These are phyloP conservation scores for Nycteola revayana DNA, from an alignment of 2,888 invertebrate species.

Conservation along the genomic window DNA sequence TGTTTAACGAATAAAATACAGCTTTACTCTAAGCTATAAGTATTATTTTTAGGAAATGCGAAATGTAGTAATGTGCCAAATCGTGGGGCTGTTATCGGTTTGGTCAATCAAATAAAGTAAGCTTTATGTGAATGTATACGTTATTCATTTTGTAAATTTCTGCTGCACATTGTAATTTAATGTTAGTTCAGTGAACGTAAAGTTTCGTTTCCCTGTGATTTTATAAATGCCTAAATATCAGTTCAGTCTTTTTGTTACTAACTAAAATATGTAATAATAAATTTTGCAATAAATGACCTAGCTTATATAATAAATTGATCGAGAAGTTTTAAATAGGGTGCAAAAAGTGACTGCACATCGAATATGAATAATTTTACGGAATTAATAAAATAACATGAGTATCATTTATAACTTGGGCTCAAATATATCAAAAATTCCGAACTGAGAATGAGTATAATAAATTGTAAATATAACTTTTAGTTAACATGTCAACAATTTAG, in stretches of 20 bases:
- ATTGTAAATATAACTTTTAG: slow-evolving; percentile 30
- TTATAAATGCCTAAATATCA: slow-evolving; percentile 28
- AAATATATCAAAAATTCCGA: slow-evolving; percentile 21
- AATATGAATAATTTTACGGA: too few species aligned
- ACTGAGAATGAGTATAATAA: slow-evolving; percentile 21
- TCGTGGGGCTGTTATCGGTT: slow-evolving; percentile 21
- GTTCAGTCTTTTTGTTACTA: slow-evolving; percentile 25
- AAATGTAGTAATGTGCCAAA: slow-evolving; percentile 27
- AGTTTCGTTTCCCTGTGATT: slow-evolving; percentile 39
- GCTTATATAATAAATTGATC: too few species aligned
- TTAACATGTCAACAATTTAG: slow-evolving; percentile 44
- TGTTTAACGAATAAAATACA: slow-evolving; percentile 64
- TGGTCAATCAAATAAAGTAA: slow-evolving; percentile 23
- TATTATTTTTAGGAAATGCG: slow-evolving; percentile 41
- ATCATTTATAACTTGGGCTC: too few species aligned
- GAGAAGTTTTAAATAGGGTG: too few species aligned
- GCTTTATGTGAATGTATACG: slow-evolving; percentile 35
- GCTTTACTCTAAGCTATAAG: slow-evolving; percentile 80
- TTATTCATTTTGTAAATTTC: slow-evolving; percentile 29
- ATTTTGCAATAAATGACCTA: too few species aligned
- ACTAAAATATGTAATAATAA: too few species aligned
- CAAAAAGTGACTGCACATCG: too few species aligned
- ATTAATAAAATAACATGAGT: too few species aligned
- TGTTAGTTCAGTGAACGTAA: slow-evolving; percentile 30
- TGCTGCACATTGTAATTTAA: slow-evolving; percentile 24